Evolutionary conservation across 2,888 invertebrate genomes (phyloP).

Genomic region (Acutogordius australiensis): DNA sequence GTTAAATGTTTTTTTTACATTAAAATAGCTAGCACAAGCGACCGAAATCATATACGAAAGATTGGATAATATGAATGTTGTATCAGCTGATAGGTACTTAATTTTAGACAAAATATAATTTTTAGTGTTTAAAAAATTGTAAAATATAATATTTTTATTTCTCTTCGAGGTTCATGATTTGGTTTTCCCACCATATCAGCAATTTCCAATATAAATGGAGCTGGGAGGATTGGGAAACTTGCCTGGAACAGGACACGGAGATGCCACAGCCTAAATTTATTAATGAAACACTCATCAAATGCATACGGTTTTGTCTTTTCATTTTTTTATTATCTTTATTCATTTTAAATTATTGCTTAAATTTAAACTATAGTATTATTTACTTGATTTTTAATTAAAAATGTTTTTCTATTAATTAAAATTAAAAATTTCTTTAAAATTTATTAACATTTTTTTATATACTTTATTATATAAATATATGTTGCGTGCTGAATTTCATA

Average conservation of each 20-base stretch:
- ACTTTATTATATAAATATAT: too few relatives aligned
- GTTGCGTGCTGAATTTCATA: too few relatives aligned
- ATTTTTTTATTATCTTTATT: conserved; percentile 8
- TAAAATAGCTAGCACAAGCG: conserved; percentile 47
- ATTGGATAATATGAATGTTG: conserved; percentile 80
- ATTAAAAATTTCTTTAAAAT: too few relatives aligned
- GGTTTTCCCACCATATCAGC: conserved; percentile 92
- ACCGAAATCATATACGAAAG: conserved; percentile 82
- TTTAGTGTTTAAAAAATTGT: too few relatives aligned
- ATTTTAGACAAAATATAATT: background rate
- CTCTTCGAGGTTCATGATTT: conserved; percentile 72
- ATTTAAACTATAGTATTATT: too few relatives aligned
- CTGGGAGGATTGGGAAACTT: conserved; percentile 36
- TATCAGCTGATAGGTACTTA: conserved; percentile 55
- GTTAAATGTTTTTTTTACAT: too few relatives aligned
- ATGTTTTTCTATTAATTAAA: too few relatives aligned
- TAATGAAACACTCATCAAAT: conserved; percentile 57
- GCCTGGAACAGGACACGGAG: conserved; percentile 24
- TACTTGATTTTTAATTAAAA: too few relatives aligned
- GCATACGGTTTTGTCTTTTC: conserved; percentile 38
- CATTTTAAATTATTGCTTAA: too few relatives aligned
- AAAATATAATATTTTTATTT: too few relatives aligned
- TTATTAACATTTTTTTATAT: too few relatives aligned
- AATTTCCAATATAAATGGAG: conserved; percentile 98
- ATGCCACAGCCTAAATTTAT: conserved; percentile 81